These are phyloP conservation scores for Peromyscus leucopus DNA, from an alignment of 2,113 vertebrate species.

Conservation along the genomic window DNA sequence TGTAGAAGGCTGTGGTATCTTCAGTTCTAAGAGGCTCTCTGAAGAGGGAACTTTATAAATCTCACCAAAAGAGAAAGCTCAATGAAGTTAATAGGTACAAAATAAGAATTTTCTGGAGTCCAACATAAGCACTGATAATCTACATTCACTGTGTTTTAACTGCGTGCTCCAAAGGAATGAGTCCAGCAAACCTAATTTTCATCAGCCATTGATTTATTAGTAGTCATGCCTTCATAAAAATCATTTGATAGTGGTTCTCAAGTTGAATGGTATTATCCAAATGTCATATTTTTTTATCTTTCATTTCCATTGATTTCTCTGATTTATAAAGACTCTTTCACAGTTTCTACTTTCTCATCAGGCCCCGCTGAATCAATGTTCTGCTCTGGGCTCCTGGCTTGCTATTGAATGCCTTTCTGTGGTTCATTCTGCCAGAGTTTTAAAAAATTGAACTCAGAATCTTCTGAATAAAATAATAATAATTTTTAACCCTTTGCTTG, in stretches of 20 bases:
- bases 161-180: conserved; percentile 43
- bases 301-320: conserved; percentile 72
- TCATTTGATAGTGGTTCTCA: conserved; percentile 73
- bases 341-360: conserved; percentile 55
- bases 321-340: conserved; percentile 72
- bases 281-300: conserved; percentile 74
- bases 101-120: conserved; percentile 70
- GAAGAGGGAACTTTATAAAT: conserved; percentile 73
- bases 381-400: conserved; percentile 6
- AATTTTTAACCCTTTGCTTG: conserved; percentile 47
- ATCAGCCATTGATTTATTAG: conserved; percentile 82
- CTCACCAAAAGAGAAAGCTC: conserved; percentile 72
- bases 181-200: conserved; percentile 75
- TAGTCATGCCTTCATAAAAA: conserved; percentile 74
- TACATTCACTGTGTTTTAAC: conserved; percentile 68
- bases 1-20: conserved; percentile 49
- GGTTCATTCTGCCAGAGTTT: not conserved
- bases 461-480: not conserved
- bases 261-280: conserved; percentile 82
- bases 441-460: conserved; percentile 45
- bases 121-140: conserved; percentile 10
- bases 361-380: conserved; percentile 67
- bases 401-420: conserved; percentile 42
- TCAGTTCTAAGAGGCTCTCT: conserved; percentile 68
- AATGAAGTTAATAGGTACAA: conserved; percentile 63